These are phyloP conservation scores for Actenoides hombroni DNA, from an alignment of 2,113 vertebrate genomes.

Conservation along the genomic window DNA sequence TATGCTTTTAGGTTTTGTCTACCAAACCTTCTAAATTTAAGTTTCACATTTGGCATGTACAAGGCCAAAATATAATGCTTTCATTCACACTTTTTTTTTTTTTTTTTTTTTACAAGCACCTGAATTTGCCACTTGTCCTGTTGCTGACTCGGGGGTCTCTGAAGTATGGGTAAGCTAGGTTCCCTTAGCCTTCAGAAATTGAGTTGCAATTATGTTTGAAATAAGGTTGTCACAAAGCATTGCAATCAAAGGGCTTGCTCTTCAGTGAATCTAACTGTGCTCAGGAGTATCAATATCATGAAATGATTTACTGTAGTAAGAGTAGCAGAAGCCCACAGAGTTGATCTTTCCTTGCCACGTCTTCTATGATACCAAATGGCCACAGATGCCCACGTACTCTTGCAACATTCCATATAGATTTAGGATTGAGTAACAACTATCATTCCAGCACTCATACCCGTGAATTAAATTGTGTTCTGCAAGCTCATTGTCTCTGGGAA, in stretches of 20 bases:
- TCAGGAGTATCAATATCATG: background rate
- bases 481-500: background rate
- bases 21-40: background rate
- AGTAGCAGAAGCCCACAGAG: background rate
- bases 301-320: background rate
- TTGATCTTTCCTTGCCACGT: background rate
- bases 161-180: background rate
- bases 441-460: background rate
- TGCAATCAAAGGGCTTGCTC: background rate
- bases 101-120: background rate
- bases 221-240: background rate
- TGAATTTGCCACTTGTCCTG: background rate
- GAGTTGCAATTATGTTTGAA: background rate
- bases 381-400: background rate
- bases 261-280: background rate
- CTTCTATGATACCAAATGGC: background rate
- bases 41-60: background rate
- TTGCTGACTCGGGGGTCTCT: background rate
- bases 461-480: background rate
- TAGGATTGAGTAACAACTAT: background rate
- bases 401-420: background rate
- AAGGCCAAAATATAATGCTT: background rate
- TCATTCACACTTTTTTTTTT: background rate
- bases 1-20: background rate
- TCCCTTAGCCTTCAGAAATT: background rate